These are phyloP conservation scores for Blastomussa wellsi DNA, from an alignment of 92 coral and sea anemone species.

Conservation along the genomic window DNA sequence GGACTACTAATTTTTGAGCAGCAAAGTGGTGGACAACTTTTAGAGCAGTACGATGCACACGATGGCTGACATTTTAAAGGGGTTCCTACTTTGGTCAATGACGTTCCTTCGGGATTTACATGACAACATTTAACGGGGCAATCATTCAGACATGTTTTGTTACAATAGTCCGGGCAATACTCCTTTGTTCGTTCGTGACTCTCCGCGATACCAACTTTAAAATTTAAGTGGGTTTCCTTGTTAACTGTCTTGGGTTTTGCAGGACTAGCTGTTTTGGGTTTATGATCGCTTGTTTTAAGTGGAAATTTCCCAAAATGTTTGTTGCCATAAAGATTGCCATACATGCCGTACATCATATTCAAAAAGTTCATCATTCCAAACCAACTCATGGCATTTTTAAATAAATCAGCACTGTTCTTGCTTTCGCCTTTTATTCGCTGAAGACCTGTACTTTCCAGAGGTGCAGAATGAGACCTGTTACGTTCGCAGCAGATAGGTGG, in stretches of 20 bases:
- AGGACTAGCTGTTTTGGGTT: background rate
- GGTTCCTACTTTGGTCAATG: background rate
- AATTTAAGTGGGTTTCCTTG: background rate
- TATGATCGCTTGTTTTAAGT: background rate
- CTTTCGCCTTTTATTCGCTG: slow-evolving; percentile 16
- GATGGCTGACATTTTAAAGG: slow-evolving; percentile 29
- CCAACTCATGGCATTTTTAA: slow-evolving; percentile 79
- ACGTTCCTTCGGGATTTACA: background rate
- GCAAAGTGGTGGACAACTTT: slow-evolving; percentile 40
- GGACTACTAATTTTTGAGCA: slow-evolving; percentile 4
- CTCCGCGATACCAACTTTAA: slow-evolving; percentile 34
- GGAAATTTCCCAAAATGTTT: slow-evolving; percentile 14
- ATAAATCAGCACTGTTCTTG: slow-evolving; percentile 40
- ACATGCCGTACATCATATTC: slow-evolving; percentile 74
- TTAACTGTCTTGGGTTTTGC: background rate
- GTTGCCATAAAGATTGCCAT: slow-evolving; percentile 44
- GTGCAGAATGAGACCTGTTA: slow-evolving; percentile 15
- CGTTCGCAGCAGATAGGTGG: slow-evolving; percentile 84
- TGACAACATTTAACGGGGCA: slow-evolving; percentile 61
- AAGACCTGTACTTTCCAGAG: background rate
- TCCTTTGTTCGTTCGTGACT: background rate
- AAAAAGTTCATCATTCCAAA: slow-evolving; percentile 84
- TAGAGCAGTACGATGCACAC: slow-evolving; percentile 46
- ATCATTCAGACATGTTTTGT: slow-evolving; percentile 36
- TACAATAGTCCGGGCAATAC: slow-evolving; percentile 29